Evolutionary conservation across 37 sponge, comb jelly and placozoan species (phyloP), one percentile per base, ranked within the genome.

Genomic region (Amphimedon queenslandica): DNA sequence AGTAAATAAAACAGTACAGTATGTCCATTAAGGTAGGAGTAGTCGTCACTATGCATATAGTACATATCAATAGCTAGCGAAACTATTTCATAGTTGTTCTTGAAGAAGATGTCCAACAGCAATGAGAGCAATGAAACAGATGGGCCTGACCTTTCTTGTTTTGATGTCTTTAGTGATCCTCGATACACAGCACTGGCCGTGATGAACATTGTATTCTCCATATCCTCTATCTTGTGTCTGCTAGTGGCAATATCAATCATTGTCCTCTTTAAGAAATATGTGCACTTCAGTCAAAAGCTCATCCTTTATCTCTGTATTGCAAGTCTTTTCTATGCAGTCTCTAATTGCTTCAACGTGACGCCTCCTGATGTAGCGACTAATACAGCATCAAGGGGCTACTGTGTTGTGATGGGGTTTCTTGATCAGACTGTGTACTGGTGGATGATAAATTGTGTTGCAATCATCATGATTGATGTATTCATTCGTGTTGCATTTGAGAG

Each of bases 211-310:
- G n/a, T n/a, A n/a, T n/a, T 53, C 20, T 13, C 55, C 13, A 53
- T 53, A 13, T 21, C 55, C 20, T 20, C 20, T 13, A 5, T 13
- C 40, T 23, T 80, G 40, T 75, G 72, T 5, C 34, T 77, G 2
- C 31, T 77, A 4, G 47, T 40, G 53, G 58, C 68, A 40, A 1
- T 71, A 13, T 57, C 72, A 5, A 60, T 87, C 71, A 66, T 87
- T 41, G 58, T 74, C 37, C 20, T 87, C 64, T 83, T 87, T 82
- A 86, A 86, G 74, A 92, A 92, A 55, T 87, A 82, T 71, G 25
- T 42, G 43, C 64, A 84, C 64, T 80, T 84, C 74, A 37, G 35
- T 0, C 93, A 92, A 63, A 72, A 88, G 30, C 78, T 92, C 5
- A 72, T 92, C 30, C 71, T 92, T 1, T 87, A 92, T 64, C 76